These are phyloP conservation scores for Dendropsophus ebraccatus DNA, from an alignment of 2,113 vertebrate genomes.

Conservation along the genomic window DNA sequence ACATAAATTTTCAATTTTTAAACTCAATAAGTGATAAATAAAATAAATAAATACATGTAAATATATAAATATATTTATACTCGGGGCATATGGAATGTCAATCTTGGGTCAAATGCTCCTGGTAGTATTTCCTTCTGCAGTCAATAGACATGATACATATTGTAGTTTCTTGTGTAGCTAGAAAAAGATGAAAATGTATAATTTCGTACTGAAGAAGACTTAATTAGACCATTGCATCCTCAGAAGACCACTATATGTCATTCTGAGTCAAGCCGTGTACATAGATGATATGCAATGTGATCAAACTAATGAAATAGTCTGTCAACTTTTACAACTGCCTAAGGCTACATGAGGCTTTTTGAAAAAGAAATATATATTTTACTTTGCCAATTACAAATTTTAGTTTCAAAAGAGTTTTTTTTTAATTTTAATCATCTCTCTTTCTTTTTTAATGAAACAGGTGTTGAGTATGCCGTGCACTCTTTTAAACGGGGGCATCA, in stretches of 20 bases:
- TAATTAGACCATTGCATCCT: slow-evolving; percentile 41
- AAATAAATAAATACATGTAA: not conserved
- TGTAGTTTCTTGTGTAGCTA: not conserved
- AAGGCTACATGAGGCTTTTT: slow-evolving; percentile 26
- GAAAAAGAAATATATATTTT: slow-evolving; percentile 35
- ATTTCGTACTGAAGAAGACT: slow-evolving; percentile 24
- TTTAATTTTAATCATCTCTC: slow-evolving; percentile 16
- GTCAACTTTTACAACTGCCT: slow-evolving; percentile 44
- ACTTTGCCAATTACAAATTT: slow-evolving; percentile 34
- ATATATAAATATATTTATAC: not conserved
- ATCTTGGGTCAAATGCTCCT: not conserved
- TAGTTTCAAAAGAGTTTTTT: slow-evolving; percentile 8
- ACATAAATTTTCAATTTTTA: too few species aligned
- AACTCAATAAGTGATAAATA: too few species aligned
- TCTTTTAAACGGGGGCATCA: slow-evolving; percentile 31
- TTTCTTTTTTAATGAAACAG: slow-evolving; percentile 37
- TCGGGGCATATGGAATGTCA: not conserved
- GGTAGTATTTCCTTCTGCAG: not conserved
- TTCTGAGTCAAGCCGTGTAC: slow-evolving; percentile 30
- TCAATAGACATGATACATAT: not conserved
- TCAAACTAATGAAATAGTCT: slow-evolving; percentile 42
- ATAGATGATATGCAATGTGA: slow-evolving; percentile 35
- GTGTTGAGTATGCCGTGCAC: slow-evolving; percentile 28
- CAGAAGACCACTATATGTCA: slow-evolving; percentile 42
- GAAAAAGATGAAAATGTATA: slow-evolving; percentile 16